Evolutionary conservation across 2,888 invertebrate genomes (phyloP), one percentile per base, ranked within the genome.

Genomic region (Eilema sororculum): DNA sequence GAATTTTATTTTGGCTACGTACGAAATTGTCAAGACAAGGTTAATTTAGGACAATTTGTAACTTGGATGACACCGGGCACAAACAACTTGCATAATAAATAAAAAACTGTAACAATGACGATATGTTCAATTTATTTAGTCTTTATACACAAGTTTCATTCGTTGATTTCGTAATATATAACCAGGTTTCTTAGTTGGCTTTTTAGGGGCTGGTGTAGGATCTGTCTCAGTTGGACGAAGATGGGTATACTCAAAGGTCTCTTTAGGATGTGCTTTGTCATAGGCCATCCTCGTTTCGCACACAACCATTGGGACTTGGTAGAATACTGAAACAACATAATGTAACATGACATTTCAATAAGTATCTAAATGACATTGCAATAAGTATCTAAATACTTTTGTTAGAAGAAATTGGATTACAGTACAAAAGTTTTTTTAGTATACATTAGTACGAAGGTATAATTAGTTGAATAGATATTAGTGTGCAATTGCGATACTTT

Each of bases 271-370:
- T 25, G 76, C 72, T 56, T 67, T 72, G 25, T 82, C 78, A 46
- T 81, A 87, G 0, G 78, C 68, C 3, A 84, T 81, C 71, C 82
- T 84, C 0, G 78, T 81, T 2, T 83, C 78, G 59, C 90, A 90
- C 0, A 88, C 78, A 1, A 71, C 41, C 56, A 80, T 73, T 0
- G 85, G 79, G 0, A 89, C 78, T 20, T 41, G 6, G 0, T 30
- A 16, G 62, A 83, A 90, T 24, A 76, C 90, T 90, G 83, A 71
- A 84, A 85, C 41, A 63, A 25, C 5, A 30, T n/a, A n/a, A n/a
- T n/a, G n/a, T n/a, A n/a, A n/a, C n/a, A 46, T 0, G 6, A 41
- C 58, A 58, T 58, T 22, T 56, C 6, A 56, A 10, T 4, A 4
- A 41, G 41, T 41, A 41, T 41, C 41, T 41, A 41, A 41, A 46